Evolutionary conservation across 1,140 invertebrate species (phyloP).

Genomic region (Sarcophaga bullata): DNA sequence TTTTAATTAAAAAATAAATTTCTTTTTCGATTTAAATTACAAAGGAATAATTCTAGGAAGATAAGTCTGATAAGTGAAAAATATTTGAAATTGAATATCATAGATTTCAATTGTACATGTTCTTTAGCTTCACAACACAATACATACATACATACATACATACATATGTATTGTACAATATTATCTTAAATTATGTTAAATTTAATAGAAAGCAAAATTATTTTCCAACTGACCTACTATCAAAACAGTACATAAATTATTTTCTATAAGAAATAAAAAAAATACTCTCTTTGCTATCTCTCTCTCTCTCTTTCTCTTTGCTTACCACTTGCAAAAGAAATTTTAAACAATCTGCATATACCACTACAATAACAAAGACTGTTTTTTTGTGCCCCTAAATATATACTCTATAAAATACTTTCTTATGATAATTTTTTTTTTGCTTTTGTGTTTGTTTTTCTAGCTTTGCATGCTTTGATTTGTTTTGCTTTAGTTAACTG

Average conservation of each 20-base stretch:
- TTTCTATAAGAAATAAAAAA: neutral
- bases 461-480: neutral
- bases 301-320: too few species aligned
- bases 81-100: too few species aligned
- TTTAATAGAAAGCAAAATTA: constrained; percentile 39
- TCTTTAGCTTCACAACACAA: too few species aligned
- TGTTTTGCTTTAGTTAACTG: neutral
- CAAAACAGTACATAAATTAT: constrained; percentile 29
- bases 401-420: constrained; percentile 8
- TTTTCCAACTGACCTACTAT: constrained; percentile 40
- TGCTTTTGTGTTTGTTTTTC: neutral
- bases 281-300: neutral
- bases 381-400: neutral
- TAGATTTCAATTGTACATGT: too few species aligned
- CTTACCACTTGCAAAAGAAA: too few species aligned
- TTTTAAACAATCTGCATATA: neutral
- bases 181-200: constrained; percentile 39
- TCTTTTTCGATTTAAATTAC: too few species aligned
- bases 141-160: too few species aligned
- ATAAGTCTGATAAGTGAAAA: too few species aligned
- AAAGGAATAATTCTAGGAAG: too few species aligned
- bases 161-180: neutral
- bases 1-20: too few species aligned
- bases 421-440: constrained; percentile 11
- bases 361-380: too few species aligned